Base-by-base conservation (phyloP, 2,888 invertebrate species). In the Apotomis turbidana region DNA sequence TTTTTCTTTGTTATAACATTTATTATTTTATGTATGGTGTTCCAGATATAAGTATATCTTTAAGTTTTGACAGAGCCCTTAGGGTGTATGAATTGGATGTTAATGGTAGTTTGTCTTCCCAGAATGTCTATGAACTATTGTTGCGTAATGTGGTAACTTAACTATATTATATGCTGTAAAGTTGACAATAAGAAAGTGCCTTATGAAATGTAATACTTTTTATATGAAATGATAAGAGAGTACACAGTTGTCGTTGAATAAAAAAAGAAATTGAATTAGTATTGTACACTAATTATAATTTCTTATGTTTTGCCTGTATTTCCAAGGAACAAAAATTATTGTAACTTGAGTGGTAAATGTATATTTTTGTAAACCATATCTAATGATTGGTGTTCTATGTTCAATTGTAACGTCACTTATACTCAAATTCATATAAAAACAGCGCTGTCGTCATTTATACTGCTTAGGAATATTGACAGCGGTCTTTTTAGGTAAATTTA, bases 1-100 rank as follows among this genome's bases (percentile, higher is more conserved):
- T 72, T 68, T 72, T 75, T 73, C 64, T 78, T 77, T 76, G 68
- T 74, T 75, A 76, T 75, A 77, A 72, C 75, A 74, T 80, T 70
- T 77, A 75, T 75, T 74, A 73, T 75, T 68, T 75, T 77, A 77
- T 76, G 75, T 72, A 60, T 57, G 62, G 55, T 44, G 72, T 72
- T 72, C 72, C 72, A 68, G 58, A 59, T 72, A 62, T 68, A 62
- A 67, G 66, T 60, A 55, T 67, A 75, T 76, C 72, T 76, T 74
- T 75, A 76, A 64, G 68, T 71, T 73, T 58, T 76, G 78, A 78
- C 78, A 36, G 75, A 51, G 72, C 74, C 41, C 70, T 70, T 74
- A 62, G 63, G 71, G 71, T 66, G 41, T 75, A 77, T 77, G 76
- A 77, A 76, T 68, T 77, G 75, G 59, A 69, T 59, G 66, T 62